Percentiles rank a stretch among this genome's conserved stretches.
Conservation (phyloP, 2,113 vertebrate species). For the Pholis gunnellus region DNA sequence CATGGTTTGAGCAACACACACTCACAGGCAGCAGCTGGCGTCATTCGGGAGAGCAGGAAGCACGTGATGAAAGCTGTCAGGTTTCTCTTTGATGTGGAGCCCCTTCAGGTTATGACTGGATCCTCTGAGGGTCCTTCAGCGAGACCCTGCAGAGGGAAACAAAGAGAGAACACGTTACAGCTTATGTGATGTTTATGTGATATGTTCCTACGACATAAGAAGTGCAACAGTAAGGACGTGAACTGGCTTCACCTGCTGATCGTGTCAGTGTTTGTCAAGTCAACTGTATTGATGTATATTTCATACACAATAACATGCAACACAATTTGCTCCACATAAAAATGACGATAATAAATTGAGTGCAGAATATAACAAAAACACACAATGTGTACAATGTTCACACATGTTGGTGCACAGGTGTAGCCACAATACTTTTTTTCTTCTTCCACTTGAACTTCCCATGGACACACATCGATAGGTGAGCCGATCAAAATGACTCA, state of each 20-base stretch:
- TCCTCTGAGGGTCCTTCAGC: slow-evolving; percentile 23
- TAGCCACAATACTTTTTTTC: neutral
- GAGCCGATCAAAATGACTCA: neutral
- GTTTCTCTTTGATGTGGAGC: slow-evolving; percentile 45
- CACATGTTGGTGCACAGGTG: neutral
- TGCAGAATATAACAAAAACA: too few relatives aligned
- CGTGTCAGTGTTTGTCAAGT: too few relatives aligned
- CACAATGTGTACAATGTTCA: too few relatives aligned
- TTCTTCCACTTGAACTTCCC: neutral
- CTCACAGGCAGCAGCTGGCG: slow-evolving; percentile 36
- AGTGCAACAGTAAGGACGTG: neutral
- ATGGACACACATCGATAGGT: too few relatives aligned
- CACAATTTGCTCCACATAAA: too few relatives aligned
- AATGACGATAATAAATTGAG: too few relatives aligned
- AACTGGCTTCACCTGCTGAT: neutral
- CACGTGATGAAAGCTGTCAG: slow-evolving; percentile 45
- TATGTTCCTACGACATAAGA: neutral
- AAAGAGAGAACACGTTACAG: neutral
- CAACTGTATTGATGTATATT: too few relatives aligned
- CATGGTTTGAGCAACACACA: neutral
- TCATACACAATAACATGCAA: too few relatives aligned
- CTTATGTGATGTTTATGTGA: neutral
- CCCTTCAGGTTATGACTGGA: slow-evolving; percentile 21
- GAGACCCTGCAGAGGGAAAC: neutral
- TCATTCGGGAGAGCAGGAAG: slow-evolving; percentile 23